phyloP scores from a whole-genome alignment of 2,113 vertebrate species.

The Haemorhous mexicanus region DNA sequence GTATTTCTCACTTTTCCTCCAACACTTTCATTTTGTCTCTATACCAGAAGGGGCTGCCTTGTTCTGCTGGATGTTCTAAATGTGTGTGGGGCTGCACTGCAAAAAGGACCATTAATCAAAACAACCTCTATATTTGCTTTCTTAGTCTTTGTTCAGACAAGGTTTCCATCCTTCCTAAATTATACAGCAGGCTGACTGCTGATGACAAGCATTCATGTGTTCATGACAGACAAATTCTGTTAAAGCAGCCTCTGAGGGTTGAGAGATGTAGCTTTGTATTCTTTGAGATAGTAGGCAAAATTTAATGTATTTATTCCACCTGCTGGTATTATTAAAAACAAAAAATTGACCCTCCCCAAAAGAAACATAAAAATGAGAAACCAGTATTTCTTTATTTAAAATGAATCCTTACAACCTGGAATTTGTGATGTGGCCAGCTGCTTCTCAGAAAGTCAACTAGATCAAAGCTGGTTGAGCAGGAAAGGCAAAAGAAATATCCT shows the following conservation, averaged over 20 bases:
- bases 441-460: neutral
- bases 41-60: neutral
- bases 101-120: neutral
- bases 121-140: neutral
- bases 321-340: neutral
- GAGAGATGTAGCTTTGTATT: neutral
- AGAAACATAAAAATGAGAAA: neutral
- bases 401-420: neutral
- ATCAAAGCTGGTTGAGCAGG: neutral
- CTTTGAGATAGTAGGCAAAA: neutral
- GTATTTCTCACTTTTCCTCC: neutral
- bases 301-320: neutral
- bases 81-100: fast-evolving
- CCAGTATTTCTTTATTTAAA: neutral
- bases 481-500: neutral
- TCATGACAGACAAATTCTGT: neutral
- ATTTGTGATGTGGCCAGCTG: neutral
- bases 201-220: neutral
- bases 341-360: neutral
- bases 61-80: neutral
- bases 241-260: neutral
- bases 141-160: neutral
- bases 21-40: neutral
- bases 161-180: neutral
- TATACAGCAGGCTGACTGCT: neutral